These are phyloP conservation scores for Ctenodactylus gundi DNA, from an alignment of 2,113 vertebrate genomes.

Conservation along the genomic window DNA sequence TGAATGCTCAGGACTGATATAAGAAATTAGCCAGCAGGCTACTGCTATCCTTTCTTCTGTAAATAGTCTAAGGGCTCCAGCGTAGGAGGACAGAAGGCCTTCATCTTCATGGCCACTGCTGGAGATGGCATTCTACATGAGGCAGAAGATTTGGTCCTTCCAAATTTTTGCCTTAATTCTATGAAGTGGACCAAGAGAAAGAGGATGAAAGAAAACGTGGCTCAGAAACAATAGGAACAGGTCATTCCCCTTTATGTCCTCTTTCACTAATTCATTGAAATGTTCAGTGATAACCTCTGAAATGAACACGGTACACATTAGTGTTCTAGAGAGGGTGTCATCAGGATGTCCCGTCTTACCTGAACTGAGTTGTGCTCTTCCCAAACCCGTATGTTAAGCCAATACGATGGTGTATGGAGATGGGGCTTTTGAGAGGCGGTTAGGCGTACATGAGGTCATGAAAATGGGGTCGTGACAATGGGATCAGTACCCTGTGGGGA, in stretches of 20 bases:
- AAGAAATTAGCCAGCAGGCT: slow-evolving; percentile 33
- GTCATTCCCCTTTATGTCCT: not conserved
- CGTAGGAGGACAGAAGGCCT: not conserved
- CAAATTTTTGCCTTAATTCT: not conserved
- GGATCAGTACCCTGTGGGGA: not conserved
- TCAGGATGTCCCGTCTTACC: not conserved
- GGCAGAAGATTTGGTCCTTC: not conserved
- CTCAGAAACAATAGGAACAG: not conserved
- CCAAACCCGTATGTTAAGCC: not conserved
- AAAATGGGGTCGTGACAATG: not conserved
- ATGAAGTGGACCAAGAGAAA: not conserved
- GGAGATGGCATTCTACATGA: not conserved
- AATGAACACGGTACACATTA: not conserved
- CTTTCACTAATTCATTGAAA: not conserved
- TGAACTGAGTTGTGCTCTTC: not conserved
- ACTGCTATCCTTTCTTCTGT: not conserved
- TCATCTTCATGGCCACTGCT: not conserved
- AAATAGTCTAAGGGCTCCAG: not conserved
- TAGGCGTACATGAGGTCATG: not conserved
- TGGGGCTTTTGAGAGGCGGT: not conserved
- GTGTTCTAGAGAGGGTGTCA: not conserved
- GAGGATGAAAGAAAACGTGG: not conserved
- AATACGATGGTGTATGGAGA: not conserved
- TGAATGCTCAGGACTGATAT: slow-evolving; percentile 5
- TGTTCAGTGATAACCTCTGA: not conserved